Conservation (phyloP, 2,113 vertebrate species). For the Nothobranchius kuhntae region DNA sequence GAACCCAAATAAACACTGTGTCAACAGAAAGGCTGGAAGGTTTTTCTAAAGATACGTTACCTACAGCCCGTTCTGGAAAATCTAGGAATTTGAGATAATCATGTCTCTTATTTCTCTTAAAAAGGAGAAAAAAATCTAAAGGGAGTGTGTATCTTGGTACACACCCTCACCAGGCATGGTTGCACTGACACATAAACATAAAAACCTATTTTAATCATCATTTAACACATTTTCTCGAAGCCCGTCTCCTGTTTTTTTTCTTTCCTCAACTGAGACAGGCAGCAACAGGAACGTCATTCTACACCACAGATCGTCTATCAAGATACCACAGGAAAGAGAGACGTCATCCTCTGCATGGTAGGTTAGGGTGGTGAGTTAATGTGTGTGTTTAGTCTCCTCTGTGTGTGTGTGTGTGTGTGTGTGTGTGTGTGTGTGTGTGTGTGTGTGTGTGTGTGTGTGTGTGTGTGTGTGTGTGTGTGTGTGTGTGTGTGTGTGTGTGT, state of each 20-base stretch:
- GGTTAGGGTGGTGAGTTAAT: slow-evolving; percentile 55
- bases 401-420: no score
- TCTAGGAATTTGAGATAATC: no score
- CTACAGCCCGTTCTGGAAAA: no score
- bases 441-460: slow-evolving; percentile 8
- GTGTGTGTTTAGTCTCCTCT: slow-evolving; percentile 1
- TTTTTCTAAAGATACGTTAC: no score
- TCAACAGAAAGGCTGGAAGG: no score
- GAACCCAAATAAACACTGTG: no score
- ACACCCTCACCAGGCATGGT: no score
- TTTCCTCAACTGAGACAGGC: slow-evolving; percentile 50
- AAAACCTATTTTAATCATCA: not conserved
- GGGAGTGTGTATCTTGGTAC: no score
- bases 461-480: not conserved
- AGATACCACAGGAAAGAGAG: slow-evolving; percentile 60
- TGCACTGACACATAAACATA: no score
- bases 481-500: not conserved
- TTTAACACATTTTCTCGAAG: slow-evolving; percentile 10
- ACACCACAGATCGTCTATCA: slow-evolving; percentile 74
- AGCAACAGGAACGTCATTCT: slow-evolving; percentile 63
- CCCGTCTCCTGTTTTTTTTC: not conserved
- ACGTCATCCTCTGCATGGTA: slow-evolving; percentile 65
- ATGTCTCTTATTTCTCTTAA: no score
- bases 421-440: not conserved
- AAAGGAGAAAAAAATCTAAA: no score